These are phyloP conservation scores for Erethizon dorsatum DNA, from an alignment of 2,797 vertebrate genomes.

Conservation along the genomic window DNA sequence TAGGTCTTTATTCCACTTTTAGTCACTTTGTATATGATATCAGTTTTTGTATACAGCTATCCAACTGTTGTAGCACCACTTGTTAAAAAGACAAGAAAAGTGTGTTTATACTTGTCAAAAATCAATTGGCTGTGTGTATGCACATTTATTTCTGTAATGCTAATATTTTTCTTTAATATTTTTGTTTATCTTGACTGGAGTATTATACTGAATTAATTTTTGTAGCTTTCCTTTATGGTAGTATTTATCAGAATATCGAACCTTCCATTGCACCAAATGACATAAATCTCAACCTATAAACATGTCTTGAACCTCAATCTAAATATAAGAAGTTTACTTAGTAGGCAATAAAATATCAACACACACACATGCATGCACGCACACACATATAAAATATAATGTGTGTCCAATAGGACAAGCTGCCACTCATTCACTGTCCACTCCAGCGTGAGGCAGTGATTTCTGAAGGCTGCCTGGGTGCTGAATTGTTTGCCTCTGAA, in stretches of 20 bases:
- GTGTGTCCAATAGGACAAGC: neutral
- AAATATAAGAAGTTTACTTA: neutral
- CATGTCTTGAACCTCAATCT: neutral
- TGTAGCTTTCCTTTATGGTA: neutral
- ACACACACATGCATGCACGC: neutral
- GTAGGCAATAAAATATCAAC: neutral
- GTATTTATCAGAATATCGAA: neutral
- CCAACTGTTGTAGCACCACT: neutral
- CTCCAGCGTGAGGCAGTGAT: neutral
- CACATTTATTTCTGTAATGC: neutral
- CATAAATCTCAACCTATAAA: neutral
- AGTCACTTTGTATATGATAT: neutral
- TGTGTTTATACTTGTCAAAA: neutral
- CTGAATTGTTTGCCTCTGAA: neutral
- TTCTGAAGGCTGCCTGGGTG: neutral
- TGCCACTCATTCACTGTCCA: neutral
- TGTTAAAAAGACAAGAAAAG: conserved; percentile 3
- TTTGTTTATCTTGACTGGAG: neutral
- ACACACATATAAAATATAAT: neutral
- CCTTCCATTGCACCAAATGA: neutral
- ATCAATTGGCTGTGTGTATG: neutral
- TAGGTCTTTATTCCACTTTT: neutral
- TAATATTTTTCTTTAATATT: neutral
- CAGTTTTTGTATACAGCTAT: neutral
- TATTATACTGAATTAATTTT: neutral